A percentile compares a stretch with the other conserved stretches of the same genome.
phyloP scores from a whole-genome alignment of 2,113 vertebrate species.

The Lepus americanus region DNA sequence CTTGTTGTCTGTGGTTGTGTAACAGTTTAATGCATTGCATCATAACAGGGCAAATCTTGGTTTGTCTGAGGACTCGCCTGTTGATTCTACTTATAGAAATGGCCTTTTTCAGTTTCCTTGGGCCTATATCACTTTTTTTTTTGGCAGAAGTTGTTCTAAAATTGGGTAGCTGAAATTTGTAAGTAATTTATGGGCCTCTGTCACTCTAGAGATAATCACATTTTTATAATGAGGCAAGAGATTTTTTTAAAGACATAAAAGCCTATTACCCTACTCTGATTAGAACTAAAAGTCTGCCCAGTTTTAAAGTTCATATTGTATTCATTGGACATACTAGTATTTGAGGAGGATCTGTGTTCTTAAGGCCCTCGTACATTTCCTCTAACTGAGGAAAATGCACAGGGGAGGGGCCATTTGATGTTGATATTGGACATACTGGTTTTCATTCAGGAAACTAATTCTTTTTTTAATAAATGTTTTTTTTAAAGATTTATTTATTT shows the following conservation, averaged over 20 bases:
- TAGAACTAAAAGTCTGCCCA: background rate
- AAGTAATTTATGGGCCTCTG: constrained; percentile 23
- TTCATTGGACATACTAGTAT: background rate
- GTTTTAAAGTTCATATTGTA: background rate
- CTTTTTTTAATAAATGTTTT: too few species aligned
- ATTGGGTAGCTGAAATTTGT: background rate
- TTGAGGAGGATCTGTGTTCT: constrained; percentile 28
- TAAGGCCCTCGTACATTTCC: background rate
- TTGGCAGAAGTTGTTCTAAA: constrained; percentile 59
- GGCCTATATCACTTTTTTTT: constrained; percentile 5
- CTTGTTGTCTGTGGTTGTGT: constrained; percentile 3
- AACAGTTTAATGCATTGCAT: background rate
- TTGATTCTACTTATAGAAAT: constrained; percentile 38
- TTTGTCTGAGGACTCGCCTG: constrained; percentile 44
- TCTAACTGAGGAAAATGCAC: background rate
- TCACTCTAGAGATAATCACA: background rate
- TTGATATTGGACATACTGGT: background rate
- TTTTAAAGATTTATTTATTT: too few species aligned
- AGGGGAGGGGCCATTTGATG: background rate
- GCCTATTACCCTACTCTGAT: background rate
- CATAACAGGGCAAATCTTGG: background rate
- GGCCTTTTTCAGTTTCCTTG: constrained; percentile 27
- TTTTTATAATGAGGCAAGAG: background rate
- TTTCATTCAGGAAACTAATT: background rate
- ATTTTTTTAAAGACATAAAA: background rate